phyloP scores from a whole-genome alignment of 1,140 invertebrate species.

The Temnothorax longispinosus region DNA sequence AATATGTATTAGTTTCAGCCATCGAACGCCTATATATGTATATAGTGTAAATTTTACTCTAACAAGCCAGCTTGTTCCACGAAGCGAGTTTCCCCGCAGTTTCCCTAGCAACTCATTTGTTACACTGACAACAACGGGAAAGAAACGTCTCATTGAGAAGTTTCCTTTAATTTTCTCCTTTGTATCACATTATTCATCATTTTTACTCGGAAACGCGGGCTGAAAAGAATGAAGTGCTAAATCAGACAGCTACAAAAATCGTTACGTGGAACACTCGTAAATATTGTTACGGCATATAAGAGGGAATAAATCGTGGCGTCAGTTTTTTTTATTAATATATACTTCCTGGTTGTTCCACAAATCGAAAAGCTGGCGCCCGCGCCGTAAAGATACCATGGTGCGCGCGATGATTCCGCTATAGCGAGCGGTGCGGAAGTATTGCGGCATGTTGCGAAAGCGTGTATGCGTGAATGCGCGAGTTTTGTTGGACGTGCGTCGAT shows the following conservation, averaged over 20 bases:
- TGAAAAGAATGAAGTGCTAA: not conserved
- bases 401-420: not conserved
- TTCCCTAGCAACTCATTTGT: not conserved
- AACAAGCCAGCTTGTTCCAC: not conserved
- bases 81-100: not conserved
- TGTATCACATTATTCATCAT: not conserved
- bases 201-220: conserved; percentile 8
- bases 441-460: not conserved
- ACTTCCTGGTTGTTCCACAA: not conserved
- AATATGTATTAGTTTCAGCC: conserved; percentile 14
- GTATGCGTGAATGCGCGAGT: not conserved
- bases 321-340: not conserved
- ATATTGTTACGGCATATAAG: conserved; percentile 11
- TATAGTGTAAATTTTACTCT: not conserved
- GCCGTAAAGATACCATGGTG: not conserved
- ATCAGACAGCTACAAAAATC: not conserved
- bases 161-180: not conserved
- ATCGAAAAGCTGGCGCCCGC: not conserved
- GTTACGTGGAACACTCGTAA: conserved; percentile 10
- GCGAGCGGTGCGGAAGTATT: not conserved
- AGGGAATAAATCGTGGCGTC: not conserved
- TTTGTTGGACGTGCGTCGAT: not conserved
- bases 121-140: not conserved
- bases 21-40: not conserved
- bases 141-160: not conserved